These are phyloP conservation scores for Mechanitis messenoides DNA, from an alignment of 2,888 invertebrate genomes.

Conservation along the genomic window DNA sequence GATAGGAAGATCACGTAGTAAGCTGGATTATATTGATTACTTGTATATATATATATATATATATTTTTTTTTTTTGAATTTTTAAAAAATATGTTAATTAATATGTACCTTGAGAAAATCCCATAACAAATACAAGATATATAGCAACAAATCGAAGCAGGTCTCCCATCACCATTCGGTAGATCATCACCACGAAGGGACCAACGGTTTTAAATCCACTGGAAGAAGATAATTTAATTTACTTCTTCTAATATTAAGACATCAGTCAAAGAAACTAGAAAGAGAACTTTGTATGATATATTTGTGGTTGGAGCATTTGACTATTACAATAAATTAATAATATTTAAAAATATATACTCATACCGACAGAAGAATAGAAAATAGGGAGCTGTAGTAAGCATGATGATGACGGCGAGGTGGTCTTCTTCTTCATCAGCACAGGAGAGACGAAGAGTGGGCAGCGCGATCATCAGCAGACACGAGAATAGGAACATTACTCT, in stretches of 20 bases:
- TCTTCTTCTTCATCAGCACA: conserved; percentile 94
- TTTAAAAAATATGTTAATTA: no score
- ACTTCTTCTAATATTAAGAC: no score
- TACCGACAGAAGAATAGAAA: conserved; percentile 98
- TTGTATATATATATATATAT: not conserved
- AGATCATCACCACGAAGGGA: conserved; percentile 99
- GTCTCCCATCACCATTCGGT: conserved; percentile 98
- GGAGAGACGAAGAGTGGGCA: conserved; percentile 89
- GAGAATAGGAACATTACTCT: conserved; percentile 96
- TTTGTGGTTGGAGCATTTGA: no score
- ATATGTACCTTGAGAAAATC: conserved; percentile 88
- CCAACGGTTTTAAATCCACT: conserved; percentile 99
- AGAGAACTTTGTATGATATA: no score
- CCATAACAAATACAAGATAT: conserved; percentile 97
- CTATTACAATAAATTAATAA: no score
- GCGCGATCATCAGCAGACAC: conserved; percentile 89
- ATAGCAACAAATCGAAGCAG: conserved; percentile 96
- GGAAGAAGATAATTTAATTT: conserved; percentile 40
- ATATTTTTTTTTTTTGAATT: not conserved
- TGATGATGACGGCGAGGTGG: conserved; percentile 92
- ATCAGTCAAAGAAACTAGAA: no score
- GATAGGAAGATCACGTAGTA: conserved; percentile 94
- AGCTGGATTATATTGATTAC: conserved; percentile 70
- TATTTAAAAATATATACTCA: not conserved
- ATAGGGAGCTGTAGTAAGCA: conserved; percentile 97